Evolutionary conservation across 2,113 vertebrate species (phyloP).

Genomic region (Dunckerocampus dactyliophorus): DNA sequence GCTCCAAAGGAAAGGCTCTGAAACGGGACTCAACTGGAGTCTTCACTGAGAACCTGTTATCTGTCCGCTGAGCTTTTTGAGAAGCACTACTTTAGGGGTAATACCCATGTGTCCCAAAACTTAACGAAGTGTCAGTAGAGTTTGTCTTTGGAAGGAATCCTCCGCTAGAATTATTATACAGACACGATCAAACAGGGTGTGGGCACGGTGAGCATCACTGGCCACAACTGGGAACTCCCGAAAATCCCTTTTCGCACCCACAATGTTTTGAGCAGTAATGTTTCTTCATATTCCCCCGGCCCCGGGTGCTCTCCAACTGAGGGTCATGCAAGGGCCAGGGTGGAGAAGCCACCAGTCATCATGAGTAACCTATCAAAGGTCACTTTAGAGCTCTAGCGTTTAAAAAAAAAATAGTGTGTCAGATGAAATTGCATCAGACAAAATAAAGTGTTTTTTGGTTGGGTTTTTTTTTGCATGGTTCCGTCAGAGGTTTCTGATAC

Average conservation of each 20-base stretch:
- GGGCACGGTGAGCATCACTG: background rate
- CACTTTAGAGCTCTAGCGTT: background rate
- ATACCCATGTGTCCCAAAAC: too few species aligned
- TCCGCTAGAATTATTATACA: background rate
- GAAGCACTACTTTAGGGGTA: too few species aligned
- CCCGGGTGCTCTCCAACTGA: too few species aligned
- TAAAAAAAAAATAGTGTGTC: background rate
- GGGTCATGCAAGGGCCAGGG: too few species aligned
- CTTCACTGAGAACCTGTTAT: too few species aligned
- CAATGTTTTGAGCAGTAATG: background rate
- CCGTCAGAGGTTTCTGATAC: conserved; percentile 15
- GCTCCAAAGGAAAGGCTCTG: too few species aligned
- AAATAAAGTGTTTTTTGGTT: conserved; percentile 1
- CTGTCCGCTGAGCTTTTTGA: too few species aligned
- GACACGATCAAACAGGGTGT: background rate
- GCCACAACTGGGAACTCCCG: conserved; percentile 21
- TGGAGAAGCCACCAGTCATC: too few species aligned
- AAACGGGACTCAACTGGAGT: too few species aligned
- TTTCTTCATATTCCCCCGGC: background rate
- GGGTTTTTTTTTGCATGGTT: background rate
- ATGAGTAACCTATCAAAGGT: background rate
- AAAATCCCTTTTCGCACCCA: conserved; percentile 14
- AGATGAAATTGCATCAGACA: background rate
- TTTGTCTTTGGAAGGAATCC: too few species aligned
- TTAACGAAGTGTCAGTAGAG: background rate